Percentiles rank a stretch among this genome's conserved stretches.
These are phyloP conservation scores for Macquaria australasica DNA, from an alignment of 2,113 vertebrate genomes.

Conservation along the genomic window DNA sequence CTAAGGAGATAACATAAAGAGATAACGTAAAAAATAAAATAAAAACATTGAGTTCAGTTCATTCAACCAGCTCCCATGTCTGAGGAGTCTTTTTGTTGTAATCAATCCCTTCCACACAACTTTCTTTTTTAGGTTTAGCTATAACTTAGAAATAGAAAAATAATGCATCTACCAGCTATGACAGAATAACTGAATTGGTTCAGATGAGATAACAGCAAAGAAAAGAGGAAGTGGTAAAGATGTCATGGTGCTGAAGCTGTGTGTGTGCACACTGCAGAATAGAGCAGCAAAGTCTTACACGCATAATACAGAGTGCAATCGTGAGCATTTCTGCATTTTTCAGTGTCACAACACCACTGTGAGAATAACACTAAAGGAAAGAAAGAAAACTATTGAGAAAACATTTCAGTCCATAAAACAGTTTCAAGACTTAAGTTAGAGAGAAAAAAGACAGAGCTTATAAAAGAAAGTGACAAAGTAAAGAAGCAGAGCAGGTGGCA, in stretches of 20 bases:
- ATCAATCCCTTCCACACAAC: background rate
- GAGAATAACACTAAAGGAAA: background rate
- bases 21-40: background rate
- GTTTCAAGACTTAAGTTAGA: background rate
- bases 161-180: background rate
- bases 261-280: background rate
- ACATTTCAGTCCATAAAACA: background rate
- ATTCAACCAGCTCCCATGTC: background rate
- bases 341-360: background rate
- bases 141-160: background rate
- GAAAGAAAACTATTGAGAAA: no score
- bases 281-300: background rate
- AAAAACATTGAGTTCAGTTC: no score
- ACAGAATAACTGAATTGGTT: constrained; percentile 10
- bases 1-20: constrained; percentile 25
- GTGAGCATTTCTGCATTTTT: background rate
- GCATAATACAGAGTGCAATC: background rate
- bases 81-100: background rate
- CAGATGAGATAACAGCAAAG: constrained; percentile 44
- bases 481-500: background rate
- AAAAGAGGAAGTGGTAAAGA: constrained; percentile 67
- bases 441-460: background rate
- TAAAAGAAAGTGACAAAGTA: background rate
- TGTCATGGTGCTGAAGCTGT: constrained; percentile 5
- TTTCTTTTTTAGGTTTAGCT: background rate